phyloP scores from a whole-genome alignment of 2,113 vertebrate genomes.

The Limanda limanda region DNA sequence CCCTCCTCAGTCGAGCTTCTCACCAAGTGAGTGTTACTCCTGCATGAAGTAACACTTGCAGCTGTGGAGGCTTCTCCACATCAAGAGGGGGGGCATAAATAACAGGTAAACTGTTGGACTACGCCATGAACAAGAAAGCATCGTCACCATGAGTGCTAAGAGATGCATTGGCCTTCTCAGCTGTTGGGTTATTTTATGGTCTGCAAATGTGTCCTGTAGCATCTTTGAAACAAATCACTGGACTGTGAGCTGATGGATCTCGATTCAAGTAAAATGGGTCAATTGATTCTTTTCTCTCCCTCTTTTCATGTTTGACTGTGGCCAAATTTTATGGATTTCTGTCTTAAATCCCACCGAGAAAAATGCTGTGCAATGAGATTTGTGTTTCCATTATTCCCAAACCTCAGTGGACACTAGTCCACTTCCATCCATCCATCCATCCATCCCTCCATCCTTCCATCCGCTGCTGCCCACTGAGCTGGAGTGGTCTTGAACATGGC shows the following conservation, averaged over 20 bases:
- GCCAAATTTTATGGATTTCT: neutral
- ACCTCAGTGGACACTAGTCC: too few relatives aligned
- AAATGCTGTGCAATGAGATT: neutral
- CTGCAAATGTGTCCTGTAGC: neutral
- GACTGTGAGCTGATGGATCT: neutral
- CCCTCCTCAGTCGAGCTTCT: neutral
- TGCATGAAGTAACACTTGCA: constrained; percentile 19
- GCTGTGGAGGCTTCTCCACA: constrained; percentile 16
- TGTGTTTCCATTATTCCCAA: too few relatives aligned
- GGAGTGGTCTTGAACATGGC: constrained; percentile 17
- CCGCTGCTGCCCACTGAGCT: neutral
- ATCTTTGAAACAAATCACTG: neutral
- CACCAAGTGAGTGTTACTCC: neutral
- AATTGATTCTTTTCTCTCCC: neutral
- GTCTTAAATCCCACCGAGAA: neutral
- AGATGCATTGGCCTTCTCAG: constrained; percentile 36
- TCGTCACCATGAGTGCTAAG: constrained; percentile 44
- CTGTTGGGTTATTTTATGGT: neutral
- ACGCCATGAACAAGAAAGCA: constrained; percentile 5
- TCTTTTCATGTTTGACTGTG: neutral
- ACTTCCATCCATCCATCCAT: too few relatives aligned
- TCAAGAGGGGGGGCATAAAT: constrained; percentile 12
- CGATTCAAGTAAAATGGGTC: neutral
- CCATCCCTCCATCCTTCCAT: too few relatives aligned
- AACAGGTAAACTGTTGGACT: constrained; percentile 16